Percentiles rank a stretch among this genome's conserved stretches.
phyloP scores from a whole-genome alignment of 2,888 invertebrate species.

The Phyllotreta striolata region DNA sequence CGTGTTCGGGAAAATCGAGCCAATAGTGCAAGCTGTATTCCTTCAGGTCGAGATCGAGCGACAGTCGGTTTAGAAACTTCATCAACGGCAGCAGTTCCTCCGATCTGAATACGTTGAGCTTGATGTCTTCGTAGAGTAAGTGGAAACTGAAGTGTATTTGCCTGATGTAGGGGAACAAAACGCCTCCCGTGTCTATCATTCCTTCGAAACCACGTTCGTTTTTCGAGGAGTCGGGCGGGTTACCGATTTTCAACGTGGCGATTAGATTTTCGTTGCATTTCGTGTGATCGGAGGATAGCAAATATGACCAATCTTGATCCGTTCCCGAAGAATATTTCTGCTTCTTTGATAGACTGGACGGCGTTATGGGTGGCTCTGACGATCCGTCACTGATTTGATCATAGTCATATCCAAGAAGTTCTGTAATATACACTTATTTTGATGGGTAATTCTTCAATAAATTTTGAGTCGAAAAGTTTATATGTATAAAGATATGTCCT shows the following conservation, averaged over 20 bases:
- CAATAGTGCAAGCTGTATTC: conserved; percentile 83
- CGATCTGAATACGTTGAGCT: conserved; percentile 76
- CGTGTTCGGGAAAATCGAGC: conserved; percentile 76
- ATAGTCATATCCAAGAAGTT: conserved; percentile 75
- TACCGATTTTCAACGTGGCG: conserved; percentile 34
- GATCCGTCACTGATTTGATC: conserved; percentile 47
- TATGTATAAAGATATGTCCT: conserved; percentile 4
- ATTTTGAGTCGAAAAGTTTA: not conserved
- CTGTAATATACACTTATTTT: too few relatives aligned
- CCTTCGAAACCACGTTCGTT: conserved; percentile 21
- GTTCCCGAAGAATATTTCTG: conserved; percentile 81
- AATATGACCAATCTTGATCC: conserved; percentile 82
- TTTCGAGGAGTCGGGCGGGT: conserved; percentile 7
- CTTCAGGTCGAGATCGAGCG: conserved; percentile 76
- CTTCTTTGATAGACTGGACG: conserved; percentile 71
- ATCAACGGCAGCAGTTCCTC: conserved; percentile 75
- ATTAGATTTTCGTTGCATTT: conserved; percentile 32
- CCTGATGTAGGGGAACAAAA: conserved; percentile 77
- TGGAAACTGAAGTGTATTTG: conserved; percentile 83
- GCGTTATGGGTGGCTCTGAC: conserved; percentile 58
- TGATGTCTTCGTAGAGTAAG: conserved; percentile 90
- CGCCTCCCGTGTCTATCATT: conserved; percentile 64
- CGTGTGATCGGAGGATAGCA: conserved; percentile 46
- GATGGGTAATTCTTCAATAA: too few relatives aligned
- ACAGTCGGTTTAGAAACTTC: conserved; percentile 76